A percentile compares a stretch with the other conserved stretches of the same genome.
These are phyloP conservation scores for Sitta carolinensis DNA, from an alignment of 2,797 vertebrate genomes.

Conservation along the genomic window DNA sequence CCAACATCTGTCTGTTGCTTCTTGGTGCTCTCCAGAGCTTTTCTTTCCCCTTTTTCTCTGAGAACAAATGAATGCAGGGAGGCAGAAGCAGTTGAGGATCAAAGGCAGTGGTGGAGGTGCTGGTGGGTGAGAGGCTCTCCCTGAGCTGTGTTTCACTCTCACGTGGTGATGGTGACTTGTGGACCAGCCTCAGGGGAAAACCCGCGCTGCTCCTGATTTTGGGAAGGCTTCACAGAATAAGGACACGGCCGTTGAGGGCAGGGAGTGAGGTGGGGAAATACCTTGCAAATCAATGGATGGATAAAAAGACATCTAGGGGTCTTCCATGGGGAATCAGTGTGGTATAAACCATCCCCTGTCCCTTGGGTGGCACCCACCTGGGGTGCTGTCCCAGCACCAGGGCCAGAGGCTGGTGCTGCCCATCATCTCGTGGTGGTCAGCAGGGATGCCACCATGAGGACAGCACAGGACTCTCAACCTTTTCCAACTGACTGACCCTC, in stretches of 20 bases:
- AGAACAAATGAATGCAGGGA: neutral
- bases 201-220: fast-evolving
- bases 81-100: fast-evolving
- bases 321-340: neutral
- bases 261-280: neutral
- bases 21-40: neutral
- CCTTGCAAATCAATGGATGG: neutral
- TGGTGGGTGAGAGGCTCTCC: neutral
- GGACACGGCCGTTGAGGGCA: neutral
- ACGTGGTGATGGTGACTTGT: fast-evolving
- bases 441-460: neutral
- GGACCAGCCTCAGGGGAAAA: neutral
- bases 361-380: fast-evolving
- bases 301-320: neutral
- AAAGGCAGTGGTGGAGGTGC: neutral
- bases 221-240: neutral
- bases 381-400: neutral
- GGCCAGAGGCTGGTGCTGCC: neutral
- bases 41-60: neutral
- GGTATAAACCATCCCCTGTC: neutral
- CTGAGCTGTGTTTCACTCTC: neutral
- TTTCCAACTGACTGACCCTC: neutral
- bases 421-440: fast-evolving
- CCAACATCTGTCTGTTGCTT: neutral
- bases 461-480: neutral